Evolutionary conservation across 2,113 vertebrate species (phyloP).

Genomic region (Brachypodius melanocephalos): DNA sequence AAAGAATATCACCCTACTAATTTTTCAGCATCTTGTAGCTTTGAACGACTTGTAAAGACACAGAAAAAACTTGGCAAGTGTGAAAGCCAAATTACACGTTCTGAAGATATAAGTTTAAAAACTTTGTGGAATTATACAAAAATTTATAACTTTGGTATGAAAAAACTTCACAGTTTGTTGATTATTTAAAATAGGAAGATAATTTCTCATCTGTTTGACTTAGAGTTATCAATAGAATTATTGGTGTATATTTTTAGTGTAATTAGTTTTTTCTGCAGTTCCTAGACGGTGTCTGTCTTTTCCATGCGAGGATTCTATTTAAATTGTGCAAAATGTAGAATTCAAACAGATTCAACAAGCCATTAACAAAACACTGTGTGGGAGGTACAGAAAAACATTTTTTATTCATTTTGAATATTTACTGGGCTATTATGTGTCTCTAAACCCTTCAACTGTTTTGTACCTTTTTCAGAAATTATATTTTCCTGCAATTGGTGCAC

Average conservation of each 20-base stretch:
- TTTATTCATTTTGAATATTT: background rate
- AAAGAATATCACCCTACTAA: background rate
- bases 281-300: background rate
- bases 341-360: background rate
- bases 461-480: background rate
- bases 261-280: background rate
- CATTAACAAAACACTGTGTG: slow-evolving; percentile 10
- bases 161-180: background rate
- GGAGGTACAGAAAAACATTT: background rate
- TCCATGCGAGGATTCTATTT: background rate
- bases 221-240: background rate
- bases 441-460: background rate
- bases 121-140: background rate
- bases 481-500: background rate
- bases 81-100: background rate
- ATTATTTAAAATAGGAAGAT: background rate
- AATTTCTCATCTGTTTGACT: background rate
- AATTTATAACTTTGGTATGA: background rate
- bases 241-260: background rate
- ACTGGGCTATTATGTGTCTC: background rate
- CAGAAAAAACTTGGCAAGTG: background rate
- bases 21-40: background rate
- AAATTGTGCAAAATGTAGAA: background rate
- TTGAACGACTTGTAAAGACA: background rate
- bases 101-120: background rate